A percentile compares a stretch with the other conserved stretches of the same genome.
Evolutionary conservation across 2,113 vertebrate species (phyloP).

Genomic region (Oplegnathus fasciatus): DNA sequence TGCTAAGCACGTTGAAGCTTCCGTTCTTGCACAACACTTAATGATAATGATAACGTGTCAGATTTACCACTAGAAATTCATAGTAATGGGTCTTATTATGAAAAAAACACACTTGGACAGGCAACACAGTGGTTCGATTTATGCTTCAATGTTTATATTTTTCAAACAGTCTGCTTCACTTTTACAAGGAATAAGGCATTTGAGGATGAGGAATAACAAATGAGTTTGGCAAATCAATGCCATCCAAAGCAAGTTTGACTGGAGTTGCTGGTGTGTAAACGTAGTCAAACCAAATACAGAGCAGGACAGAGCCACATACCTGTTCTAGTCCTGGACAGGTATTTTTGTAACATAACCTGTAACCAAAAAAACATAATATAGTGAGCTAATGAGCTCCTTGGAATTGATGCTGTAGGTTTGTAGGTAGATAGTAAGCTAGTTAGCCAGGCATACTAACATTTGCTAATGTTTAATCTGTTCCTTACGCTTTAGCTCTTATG

Average conservation of each 20-base stretch:
- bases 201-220: too few relatives aligned
- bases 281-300: neutral
- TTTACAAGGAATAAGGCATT: too few relatives aligned
- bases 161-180: too few relatives aligned
- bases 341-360: neutral
- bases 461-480: neutral
- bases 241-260: too few relatives aligned
- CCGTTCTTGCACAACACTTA: neutral
- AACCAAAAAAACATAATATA: neutral
- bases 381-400: neutral
- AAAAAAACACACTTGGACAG: too few relatives aligned
- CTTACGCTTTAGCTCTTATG: neutral
- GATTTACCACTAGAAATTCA: neutral
- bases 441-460: neutral
- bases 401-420: neutral
- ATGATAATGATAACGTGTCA: neutral
- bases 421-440: neutral
- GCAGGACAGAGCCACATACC: too few relatives aligned
- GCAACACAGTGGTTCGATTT: too few relatives aligned
- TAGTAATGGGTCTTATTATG: too few relatives aligned
- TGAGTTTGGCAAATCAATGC: too few relatives aligned
- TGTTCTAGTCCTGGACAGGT: neutral
- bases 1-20: neutral
- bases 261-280: neutral
- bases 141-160: too few relatives aligned